phyloP scores from a whole-genome alignment of 2,113 vertebrate genomes.

The Castor canadensis region DNA sequence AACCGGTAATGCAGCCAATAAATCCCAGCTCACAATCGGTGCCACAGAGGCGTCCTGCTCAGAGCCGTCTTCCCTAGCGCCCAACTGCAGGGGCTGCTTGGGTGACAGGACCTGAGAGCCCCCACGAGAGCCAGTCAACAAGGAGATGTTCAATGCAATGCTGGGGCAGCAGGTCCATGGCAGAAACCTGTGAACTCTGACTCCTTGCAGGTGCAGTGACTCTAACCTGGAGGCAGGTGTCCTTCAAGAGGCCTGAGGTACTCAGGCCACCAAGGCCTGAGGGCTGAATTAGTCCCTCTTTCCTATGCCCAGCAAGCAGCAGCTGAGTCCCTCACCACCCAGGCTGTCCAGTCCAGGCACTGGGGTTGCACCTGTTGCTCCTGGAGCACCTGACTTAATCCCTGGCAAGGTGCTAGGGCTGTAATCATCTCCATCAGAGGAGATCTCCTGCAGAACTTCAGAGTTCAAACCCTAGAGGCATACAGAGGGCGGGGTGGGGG shows the following conservation, averaged over 20 bases:
- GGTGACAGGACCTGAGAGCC: background rate
- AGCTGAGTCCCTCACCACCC: rapidly evolving
- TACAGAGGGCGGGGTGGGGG: rapidly evolving
- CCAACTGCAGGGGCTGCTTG: background rate
- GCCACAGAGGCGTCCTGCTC: background rate
- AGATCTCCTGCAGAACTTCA: rapidly evolving
- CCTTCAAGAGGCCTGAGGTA: background rate
- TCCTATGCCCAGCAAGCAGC: rapidly evolving
- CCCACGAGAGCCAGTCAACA: rapidly evolving
- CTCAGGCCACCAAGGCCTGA: background rate
- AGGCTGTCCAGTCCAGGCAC: background rate
- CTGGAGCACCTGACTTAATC: rapidly evolving
- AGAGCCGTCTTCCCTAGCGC: background rate
- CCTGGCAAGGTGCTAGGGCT: rapidly evolving
- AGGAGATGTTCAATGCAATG: too few relatives aligned
- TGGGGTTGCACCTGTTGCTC: rapidly evolving
- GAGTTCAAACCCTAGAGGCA: background rate
- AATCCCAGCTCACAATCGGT: conserved; percentile 35
- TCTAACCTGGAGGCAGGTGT: background rate
- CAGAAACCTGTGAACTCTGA: background rate
- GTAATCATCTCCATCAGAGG: background rate
- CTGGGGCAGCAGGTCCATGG: background rate
- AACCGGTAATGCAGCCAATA: background rate
- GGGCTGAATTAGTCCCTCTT: rapidly evolving
- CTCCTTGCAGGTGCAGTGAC: background rate